A percentile compares a stretch with the other conserved stretches of the same genome.
Evolutionary conservation across 2,888 invertebrate genomes (phyloP).

Genomic region (Zhuqinia jingwanae): DNA sequence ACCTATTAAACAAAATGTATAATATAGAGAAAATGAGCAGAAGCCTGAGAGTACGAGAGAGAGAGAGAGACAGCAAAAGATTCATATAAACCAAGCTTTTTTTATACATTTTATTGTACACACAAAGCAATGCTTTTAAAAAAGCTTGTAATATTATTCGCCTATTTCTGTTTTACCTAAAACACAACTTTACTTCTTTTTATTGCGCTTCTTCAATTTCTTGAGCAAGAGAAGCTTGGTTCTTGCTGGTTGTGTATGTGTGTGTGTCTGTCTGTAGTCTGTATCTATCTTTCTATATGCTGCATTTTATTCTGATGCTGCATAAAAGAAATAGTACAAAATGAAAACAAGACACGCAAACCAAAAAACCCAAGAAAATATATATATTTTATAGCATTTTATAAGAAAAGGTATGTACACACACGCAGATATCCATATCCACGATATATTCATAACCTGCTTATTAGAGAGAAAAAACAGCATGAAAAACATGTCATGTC

Average conservation of each 20-base stretch:
- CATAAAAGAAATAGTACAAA: slow-evolving; percentile 33
- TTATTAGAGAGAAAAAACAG: slow-evolving; percentile 24
- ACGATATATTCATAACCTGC: neutral
- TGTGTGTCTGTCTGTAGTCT: too few species aligned
- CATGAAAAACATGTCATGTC: slow-evolving; percentile 45
- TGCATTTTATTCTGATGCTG: slow-evolving; percentile 24
- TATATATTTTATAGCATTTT: too few species aligned
- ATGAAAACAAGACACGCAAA: slow-evolving; percentile 62
- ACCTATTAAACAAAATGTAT: slow-evolving; percentile 1
- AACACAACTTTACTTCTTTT: slow-evolving; percentile 40
- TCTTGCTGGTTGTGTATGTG: too few species aligned
- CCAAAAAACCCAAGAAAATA: neutral
- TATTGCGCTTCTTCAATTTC: slow-evolving; percentile 48
- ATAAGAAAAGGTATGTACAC: neutral
- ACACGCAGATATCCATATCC: neutral
- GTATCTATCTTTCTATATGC: too few species aligned
- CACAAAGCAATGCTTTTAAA: slow-evolving; percentile 40
- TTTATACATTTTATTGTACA: too few species aligned
- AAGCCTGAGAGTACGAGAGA: neutral
- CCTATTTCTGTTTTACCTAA: slow-evolving; percentile 38
- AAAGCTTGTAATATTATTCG: slow-evolving; percentile 31
- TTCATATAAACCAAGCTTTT: slow-evolving; percentile 42
- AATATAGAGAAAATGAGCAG: slow-evolving; percentile 26
- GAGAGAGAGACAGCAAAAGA: neutral
- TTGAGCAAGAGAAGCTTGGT: too few species aligned